Conservation (phyloP, 2,888 invertebrate genomes). For the Pocota personata region DNA sequence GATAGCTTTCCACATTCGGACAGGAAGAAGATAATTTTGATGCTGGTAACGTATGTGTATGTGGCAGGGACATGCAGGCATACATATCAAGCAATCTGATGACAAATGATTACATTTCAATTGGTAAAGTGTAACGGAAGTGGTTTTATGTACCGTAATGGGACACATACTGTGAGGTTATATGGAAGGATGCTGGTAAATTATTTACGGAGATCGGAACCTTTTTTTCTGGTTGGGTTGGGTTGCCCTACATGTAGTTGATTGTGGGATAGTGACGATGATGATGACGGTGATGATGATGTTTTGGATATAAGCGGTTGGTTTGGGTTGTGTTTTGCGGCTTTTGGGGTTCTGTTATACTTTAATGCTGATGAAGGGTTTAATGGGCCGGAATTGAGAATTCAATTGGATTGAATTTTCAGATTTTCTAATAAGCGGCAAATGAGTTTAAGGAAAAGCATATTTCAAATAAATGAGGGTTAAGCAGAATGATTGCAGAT, state of each 20-base stretch:
- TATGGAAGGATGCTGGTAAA: slow-evolving; percentile 33
- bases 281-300: slow-evolving; percentile 19
- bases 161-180: slow-evolving; percentile 42
- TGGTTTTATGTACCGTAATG: slow-evolving; percentile 61
- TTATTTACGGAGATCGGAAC: slow-evolving; percentile 47
- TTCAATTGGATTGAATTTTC: slow-evolving; percentile 28
- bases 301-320: slow-evolving; percentile 2
- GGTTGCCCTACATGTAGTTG: neutral
- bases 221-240: slow-evolving; percentile 8
- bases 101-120: slow-evolving; percentile 71
- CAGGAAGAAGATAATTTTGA: slow-evolving; percentile 37
- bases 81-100: slow-evolving; percentile 59
- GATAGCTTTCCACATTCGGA: neutral
- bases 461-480: neutral
- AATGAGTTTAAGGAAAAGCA: neutral
- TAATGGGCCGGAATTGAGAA: slow-evolving; percentile 18
- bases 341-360: neutral
- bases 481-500: neutral
- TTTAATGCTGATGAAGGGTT: slow-evolving; percentile 20
- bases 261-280: slow-evolving; percentile 21
- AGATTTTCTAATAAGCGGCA: neutral
- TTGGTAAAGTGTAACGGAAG: slow-evolving; percentile 66
- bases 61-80: slow-evolving; percentile 32
- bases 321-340: neutral
- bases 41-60: slow-evolving; percentile 35